Evolutionary conservation across 2,113 vertebrate genomes (phyloP), one percentile per base, ranked within the genome.

Genomic region (Antigone vipio): DNA sequence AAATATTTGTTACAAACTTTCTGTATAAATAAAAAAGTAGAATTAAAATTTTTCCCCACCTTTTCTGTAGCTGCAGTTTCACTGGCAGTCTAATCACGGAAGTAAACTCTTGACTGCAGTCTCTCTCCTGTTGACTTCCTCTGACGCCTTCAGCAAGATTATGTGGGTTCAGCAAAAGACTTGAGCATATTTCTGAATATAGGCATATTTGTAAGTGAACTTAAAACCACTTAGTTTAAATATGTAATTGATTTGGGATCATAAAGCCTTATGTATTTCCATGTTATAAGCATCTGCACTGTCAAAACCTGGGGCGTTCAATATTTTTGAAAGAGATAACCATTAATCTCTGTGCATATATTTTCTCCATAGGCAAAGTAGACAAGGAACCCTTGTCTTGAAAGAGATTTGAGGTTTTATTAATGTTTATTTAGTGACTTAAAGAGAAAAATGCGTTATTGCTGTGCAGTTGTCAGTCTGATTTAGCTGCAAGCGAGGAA

Each of bases 401-500:
- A 40, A 74, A 55, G 49, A 75, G 32, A 49, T 69, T 35, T 42
- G 76, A 60, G 17, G 17, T 59, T 86, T 93, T 74, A 50, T 83
- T 80, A 42, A 67, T 83, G 55, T 68, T 79, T 88, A 24, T 55
- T 68, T 80, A 75, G 52, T 53, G 49, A 88, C 35, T 72, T 88
- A 24, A 74, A 66, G 53, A 64, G 69, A 55, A 73, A 35, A 94
- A 84, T 64, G 50, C 44, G 92, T 74, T 44, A 52, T 71, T 90
- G 83, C 83, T 90, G 47, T 92, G 72, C 47, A 92, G 20, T 69
- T 90, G 38, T 93, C 79, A 60, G 63, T 66, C 62, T 71, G 64
- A 49, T 80, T 79, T 91, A 93, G 16, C 60, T 73, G 17, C 45
- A 55, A 19, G 80, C 0, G 0, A 50, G 64, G 59, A 62, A 44